These are phyloP conservation scores for Morpho achilles DNA, from an alignment of 2,888 invertebrate genomes.

Conservation along the genomic window DNA sequence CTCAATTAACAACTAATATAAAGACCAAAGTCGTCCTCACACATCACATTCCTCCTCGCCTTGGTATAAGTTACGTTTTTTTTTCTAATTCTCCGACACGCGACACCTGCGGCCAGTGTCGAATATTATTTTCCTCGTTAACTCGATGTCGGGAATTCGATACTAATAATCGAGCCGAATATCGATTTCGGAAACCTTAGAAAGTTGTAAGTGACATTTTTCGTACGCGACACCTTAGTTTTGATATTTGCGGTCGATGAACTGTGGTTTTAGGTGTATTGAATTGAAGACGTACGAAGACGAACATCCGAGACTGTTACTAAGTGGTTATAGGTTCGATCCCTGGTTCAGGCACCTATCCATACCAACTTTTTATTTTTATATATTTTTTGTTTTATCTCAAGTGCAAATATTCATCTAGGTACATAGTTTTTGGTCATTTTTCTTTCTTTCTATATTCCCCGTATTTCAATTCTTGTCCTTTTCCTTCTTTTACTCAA, in stretches of 20 bases:
- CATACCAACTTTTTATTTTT: too few species aligned
- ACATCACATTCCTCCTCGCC: conserved; percentile 10
- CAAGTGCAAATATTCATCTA: too few species aligned
- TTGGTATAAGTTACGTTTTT: conserved; percentile 26
- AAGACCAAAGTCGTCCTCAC: not conserved
- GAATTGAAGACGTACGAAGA: not conserved
- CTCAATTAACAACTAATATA: not conserved
- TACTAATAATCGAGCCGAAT: conserved; percentile 58
- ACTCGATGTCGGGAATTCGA: conserved; percentile 53
- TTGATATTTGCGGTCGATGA: conserved; percentile 11
- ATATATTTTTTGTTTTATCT: too few species aligned
- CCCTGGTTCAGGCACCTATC: too few species aligned
- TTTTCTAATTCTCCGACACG: conserved; percentile 48
- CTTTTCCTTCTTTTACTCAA: too few species aligned
- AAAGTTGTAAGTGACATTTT: conserved; percentile 42
- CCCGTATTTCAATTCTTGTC: too few species aligned
- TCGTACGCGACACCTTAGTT: conserved; percentile 22
- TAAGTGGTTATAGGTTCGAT: too few species aligned
- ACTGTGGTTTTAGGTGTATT: not conserved
- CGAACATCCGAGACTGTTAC: not conserved
- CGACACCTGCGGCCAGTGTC: conserved; percentile 62
- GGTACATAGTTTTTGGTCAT: too few species aligned
- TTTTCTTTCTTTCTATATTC: too few species aligned
- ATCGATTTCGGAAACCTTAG: conserved; percentile 70
- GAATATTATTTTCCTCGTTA: conserved; percentile 71